Base-by-base conservation (phyloP, 53 echinoderm and acorn worm genomes). In the Holothuria scabra region DNA sequence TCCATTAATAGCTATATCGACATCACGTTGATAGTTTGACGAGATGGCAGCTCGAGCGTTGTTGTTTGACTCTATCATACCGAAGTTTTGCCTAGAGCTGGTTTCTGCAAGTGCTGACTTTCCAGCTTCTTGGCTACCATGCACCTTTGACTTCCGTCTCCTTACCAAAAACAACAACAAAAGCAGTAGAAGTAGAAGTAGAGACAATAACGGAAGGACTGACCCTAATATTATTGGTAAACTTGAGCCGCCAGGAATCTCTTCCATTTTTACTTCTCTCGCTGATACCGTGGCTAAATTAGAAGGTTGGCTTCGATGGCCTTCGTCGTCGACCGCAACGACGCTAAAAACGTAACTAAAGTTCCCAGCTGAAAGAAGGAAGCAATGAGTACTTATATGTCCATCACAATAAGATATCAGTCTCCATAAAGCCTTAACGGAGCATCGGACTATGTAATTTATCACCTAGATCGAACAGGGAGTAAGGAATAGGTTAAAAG, bases 321-420 rank as follows among this genome's bases (percentile, higher is more conserved):
- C 90, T 18, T 67, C 88, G 66, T 93, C 90, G 33, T 93, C 93
- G 41, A 90, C 76, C 9, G 93, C 90, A 71, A 90, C 76, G 56
- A 93, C 85, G 24, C 82, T 65, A 68, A 93, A 93, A 20, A 72
- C 56, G 46, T 90, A 90, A 38, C 85, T 90, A 35, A 90, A 90
- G 1, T 70, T 34, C 16, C 93, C 93, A 81, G 76, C 44, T 67
- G 34, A 18, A 38, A 28, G 31, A 29, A 37, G 7, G 10, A 5
- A 41, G 41, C 10, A 6, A 41, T 31, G 2, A 1, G 10, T 6
- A 41, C 10, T 41, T 3, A n/a, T n/a, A n/a, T n/a, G n/a, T n/a
- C n/a, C n/a, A n/a, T n/a, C n/a, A n/a, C n/a, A n/a, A n/a, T n/a
- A n/a, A n/a, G n/a, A n/a, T n/a, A 2, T 41, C 41, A 41, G 18